Base-by-base conservation (phyloP, 2,113 vertebrate genomes). In the Hippoglossus stenolepis region DNA sequence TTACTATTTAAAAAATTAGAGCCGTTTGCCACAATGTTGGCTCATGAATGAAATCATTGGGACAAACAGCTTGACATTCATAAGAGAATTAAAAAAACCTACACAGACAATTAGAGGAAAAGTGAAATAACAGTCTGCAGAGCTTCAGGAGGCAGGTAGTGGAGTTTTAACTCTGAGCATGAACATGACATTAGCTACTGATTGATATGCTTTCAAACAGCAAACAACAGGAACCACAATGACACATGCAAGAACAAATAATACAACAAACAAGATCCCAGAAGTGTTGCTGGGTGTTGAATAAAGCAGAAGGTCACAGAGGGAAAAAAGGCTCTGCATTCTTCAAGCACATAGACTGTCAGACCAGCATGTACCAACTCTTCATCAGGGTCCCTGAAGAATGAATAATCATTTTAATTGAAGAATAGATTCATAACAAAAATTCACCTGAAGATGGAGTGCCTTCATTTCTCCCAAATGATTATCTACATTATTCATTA, bases 1-100 rank as follows among this genome's bases (percentile, higher is more conserved):
- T 18, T 18, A 28, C 11, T 23, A 54, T 74, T 77, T 45, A n/a
- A 62, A 65, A 69, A 40, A 70, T 54, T 10, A 26, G 2, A 21
- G 4, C 17, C 11, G 21, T 58, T 75, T 54, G 23, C 13, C n/a
- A 21, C 26, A 3, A 2, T 17, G 3, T 18, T n/a, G 58, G 31
- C 49, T 62, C 40, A 38, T 61, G 31, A 35, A 31, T 23, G 26
- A 6, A 73, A 23, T 21, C 49, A 82, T 49, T 4, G 47, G n/a
- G 38, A 63, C 45, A 69, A 59, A 68, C 8, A 71, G 28, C n/a
- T 60, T 18, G 17, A 53, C 14, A 73, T 26, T 64, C n/a, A 38
- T 24, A 20, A n/a, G 31, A 75, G 9, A 65, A 47, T 1, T 28
- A 24, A 8, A 56, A 65, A 1, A 20, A 70, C n/a, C 60, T 53